Conservation (phyloP, 2,113 vertebrate genomes). For the Perognathus longimembris region DNA sequence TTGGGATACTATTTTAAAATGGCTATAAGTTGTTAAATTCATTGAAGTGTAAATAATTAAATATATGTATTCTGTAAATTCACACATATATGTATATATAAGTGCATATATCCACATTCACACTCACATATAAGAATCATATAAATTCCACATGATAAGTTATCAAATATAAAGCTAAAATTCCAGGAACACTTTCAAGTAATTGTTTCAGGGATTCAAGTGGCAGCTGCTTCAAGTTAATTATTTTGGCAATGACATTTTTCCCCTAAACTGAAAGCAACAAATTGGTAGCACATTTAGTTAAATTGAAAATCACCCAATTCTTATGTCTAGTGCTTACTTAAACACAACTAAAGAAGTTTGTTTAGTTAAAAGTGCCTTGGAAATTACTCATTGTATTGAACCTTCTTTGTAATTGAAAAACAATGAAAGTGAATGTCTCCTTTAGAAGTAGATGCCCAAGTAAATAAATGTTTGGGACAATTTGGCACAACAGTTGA, state of each 20-base stretch:
- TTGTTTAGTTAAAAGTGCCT: constrained; percentile 31
- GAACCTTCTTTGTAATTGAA: constrained; percentile 35
- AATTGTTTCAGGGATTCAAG: neutral
- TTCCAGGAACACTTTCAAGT: neutral
- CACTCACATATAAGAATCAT: neutral
- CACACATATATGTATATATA: too few relatives aligned
- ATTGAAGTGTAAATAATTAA: neutral
- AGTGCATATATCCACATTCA: neutral
- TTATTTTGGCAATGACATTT: constrained; percentile 49
- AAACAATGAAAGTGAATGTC: constrained; percentile 49
- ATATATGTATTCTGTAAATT: neutral
- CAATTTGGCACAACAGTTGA: neutral
- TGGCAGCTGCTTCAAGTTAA: constrained; percentile 27
- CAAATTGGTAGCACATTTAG: constrained; percentile 54
- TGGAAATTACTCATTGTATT: constrained; percentile 46
- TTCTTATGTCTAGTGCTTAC: neutral
- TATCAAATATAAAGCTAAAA: neutral
- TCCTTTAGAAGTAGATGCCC: constrained; percentile 9
- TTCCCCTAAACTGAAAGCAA: neutral
- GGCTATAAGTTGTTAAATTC: neutral
- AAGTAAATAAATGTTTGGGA: constrained; percentile 11
- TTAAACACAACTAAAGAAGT: constrained; percentile 30
- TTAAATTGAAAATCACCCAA: constrained; percentile 54
- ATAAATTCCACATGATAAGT: neutral
- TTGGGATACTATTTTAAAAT: neutral